These are phyloP conservation scores for Papilio elwesi DNA, from an alignment of 2,888 invertebrate genomes.

Conservation along the genomic window DNA sequence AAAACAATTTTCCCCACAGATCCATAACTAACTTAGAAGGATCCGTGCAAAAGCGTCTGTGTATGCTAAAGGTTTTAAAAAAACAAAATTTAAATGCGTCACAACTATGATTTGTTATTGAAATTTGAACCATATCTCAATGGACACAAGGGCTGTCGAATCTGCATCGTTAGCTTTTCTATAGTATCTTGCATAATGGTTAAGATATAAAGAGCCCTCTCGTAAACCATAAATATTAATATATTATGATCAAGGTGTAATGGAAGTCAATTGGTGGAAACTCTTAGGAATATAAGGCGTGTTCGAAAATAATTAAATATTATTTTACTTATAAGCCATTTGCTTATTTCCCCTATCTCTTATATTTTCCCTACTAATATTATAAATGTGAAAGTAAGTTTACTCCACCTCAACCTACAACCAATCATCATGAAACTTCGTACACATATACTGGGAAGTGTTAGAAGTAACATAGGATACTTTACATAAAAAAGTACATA, in stretches of 20 bases:
- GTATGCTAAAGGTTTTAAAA: constrained; percentile 37
- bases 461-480: too few relatives aligned
- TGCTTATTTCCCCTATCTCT: too few relatives aligned
- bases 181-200: constrained; percentile 9
- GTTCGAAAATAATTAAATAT: constrained; percentile 39
- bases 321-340: too few relatives aligned
- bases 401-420: too few relatives aligned
- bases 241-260: constrained; percentile 53
- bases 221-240: constrained; percentile 58
- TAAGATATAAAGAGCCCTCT: constrained; percentile 45
- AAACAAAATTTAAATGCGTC: constrained; percentile 20
- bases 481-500: too few relatives aligned
- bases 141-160: neutral
- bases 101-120: constrained; percentile 36
- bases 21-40: constrained; percentile 34
- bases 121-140: neutral
- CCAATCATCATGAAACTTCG: too few relatives aligned
- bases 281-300: constrained; percentile 48
- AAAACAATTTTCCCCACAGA: constrained; percentile 34
- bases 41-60: constrained; percentile 24
- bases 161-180: neutral
- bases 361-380: too few relatives aligned
- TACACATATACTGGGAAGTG: too few relatives aligned
- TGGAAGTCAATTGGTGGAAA: constrained; percentile 52
- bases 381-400: too few relatives aligned